phyloP scores from a whole-genome alignment of 2,888 invertebrate genomes.

The Clanis bilineata region DNA sequence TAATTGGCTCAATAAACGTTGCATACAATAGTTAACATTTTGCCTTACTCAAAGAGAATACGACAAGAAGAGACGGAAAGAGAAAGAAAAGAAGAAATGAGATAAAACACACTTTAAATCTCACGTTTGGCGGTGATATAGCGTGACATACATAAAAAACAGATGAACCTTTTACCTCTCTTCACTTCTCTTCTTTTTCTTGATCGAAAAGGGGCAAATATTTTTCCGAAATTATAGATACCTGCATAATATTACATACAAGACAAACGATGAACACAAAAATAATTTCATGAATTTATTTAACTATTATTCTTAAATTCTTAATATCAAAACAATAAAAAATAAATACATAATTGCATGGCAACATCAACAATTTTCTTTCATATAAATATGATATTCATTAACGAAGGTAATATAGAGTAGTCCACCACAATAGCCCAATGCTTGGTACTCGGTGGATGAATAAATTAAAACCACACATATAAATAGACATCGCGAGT shows the following conservation, averaged over 20 bases:
- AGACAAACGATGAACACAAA: background rate
- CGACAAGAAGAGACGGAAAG: no score
- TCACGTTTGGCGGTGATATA: no score
- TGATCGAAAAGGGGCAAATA: no score
- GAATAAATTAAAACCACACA: background rate
- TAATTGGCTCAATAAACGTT: no score
- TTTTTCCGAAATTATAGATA: background rate
- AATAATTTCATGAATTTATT: constrained; percentile 9
- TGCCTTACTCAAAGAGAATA: no score
- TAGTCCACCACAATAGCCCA: background rate
- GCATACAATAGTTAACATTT: no score
- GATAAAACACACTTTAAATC: no score
- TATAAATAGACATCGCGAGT: no score
- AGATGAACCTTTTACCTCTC: no score
- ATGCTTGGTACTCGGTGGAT: background rate
- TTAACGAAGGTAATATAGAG: background rate
- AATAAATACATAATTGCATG: constrained; percentile 17
- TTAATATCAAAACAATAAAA: constrained; percentile 19
- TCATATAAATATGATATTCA: constrained; percentile 6
- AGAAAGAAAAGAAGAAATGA: no score
- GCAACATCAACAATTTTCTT: constrained; percentile 15
- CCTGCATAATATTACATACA: background rate
- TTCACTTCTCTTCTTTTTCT: no score
- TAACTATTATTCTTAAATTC: constrained; percentile 12
- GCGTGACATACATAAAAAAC: no score